A percentile compares a stretch with the other conserved stretches of the same genome.
Evolutionary conservation across 1,140 invertebrate species (phyloP).

Genomic region (Ladona fulva): DNA sequence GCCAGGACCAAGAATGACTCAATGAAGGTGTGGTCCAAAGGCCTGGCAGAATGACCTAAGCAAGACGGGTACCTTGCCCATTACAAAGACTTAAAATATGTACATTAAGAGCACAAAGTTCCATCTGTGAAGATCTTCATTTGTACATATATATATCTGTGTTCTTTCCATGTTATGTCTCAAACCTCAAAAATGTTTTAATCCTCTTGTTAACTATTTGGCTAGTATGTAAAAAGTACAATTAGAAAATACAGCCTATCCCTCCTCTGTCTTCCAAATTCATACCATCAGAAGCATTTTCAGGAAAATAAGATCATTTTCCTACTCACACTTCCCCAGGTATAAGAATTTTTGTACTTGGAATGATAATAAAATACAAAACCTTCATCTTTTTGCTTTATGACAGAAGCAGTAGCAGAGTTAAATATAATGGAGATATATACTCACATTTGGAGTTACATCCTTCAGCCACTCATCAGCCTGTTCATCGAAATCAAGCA

Average conservation of each 20-base stretch:
- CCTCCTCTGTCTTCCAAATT: background rate
- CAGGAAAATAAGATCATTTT: background rate
- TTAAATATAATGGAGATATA: background rate
- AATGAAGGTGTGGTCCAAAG: background rate
- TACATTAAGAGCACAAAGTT: background rate
- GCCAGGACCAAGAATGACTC: background rate
- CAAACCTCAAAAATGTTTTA: background rate
- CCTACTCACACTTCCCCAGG: background rate
- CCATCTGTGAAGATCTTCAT: background rate
- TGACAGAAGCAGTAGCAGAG: conserved; percentile 8
- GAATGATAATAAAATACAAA: background rate
- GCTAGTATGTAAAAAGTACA: background rate
- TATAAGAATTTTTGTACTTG: background rate
- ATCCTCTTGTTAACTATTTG: background rate
- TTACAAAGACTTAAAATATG: background rate
- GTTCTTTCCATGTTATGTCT: background rate
- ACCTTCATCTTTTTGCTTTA: background rate
- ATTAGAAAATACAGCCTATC: background rate
- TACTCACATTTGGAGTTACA: conserved; percentile 78
- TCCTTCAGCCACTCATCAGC: conserved; percentile 82
- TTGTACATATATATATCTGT: background rate
- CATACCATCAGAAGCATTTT: background rate
- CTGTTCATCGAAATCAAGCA: conserved; percentile 87
- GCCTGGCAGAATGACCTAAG: background rate
- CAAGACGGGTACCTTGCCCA: background rate